A percentile compares a stretch with the other conserved stretches of the same genome.
Conservation (phyloP, 2,888 invertebrate species). For the Parnassius glacialis region DNA sequence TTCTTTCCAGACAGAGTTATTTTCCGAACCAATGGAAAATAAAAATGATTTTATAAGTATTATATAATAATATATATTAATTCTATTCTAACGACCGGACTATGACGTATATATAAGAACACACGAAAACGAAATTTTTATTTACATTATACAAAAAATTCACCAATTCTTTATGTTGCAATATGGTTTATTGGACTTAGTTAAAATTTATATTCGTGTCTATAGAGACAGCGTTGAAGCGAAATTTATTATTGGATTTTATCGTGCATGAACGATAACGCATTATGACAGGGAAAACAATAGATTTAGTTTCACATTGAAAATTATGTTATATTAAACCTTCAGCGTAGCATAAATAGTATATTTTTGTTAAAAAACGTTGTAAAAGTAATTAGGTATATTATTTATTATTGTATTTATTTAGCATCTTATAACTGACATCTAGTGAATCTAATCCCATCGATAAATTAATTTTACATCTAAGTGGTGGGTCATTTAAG, state of each 20-base stretch:
- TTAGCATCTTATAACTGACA: no score
- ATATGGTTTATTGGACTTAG: conserved; percentile 12
- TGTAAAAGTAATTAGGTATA: no score
- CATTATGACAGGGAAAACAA: conserved; percentile 25
- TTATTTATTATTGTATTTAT: no score
- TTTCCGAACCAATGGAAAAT: no score
- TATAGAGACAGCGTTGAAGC: conserved; percentile 16
- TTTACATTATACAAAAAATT: conserved; percentile 4
- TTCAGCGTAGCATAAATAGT: neutral
- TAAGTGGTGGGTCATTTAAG: no score
- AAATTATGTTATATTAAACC: neutral
- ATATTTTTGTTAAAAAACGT: neutral
- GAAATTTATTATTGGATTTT: conserved; percentile 26
- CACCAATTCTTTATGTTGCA: conserved; percentile 3
- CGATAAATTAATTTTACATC: no score
- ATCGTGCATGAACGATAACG: conserved; percentile 28
- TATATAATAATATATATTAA: no score
- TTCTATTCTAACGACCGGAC: no score
- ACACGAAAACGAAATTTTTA: neutral
- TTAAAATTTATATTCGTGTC: conserved; percentile 19
- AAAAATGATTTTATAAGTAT: no score
- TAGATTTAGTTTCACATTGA: conserved; percentile 21
- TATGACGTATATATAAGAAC: neutral
- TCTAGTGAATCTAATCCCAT: no score
- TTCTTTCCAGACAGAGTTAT: no score